phyloP scores from a whole-genome alignment of 2,797 vertebrate genomes.

The Hoplostethus atlanticus region DNA sequence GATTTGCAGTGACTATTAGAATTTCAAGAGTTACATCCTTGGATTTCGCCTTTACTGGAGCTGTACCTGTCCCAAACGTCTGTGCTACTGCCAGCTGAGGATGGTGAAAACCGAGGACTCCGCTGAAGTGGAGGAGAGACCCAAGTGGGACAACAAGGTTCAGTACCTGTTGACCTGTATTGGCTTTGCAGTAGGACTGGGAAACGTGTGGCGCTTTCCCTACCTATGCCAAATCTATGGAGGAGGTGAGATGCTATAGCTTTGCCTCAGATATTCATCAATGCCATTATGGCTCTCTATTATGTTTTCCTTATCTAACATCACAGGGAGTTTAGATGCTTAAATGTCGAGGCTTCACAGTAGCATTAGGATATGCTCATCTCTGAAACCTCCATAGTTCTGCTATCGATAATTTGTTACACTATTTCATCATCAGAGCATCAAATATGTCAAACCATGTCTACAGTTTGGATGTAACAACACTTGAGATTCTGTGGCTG shows the following conservation, averaged over 20 bases:
- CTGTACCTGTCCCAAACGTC: neutral
- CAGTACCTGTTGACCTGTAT: slow-evolving; percentile 88
- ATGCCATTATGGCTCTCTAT: neutral
- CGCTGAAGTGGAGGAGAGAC: slow-evolving; percentile 19
- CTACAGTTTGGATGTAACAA: too few relatives aligned
- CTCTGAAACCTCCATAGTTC: too few relatives aligned
- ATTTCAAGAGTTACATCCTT: neutral
- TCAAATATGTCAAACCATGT: too few relatives aligned
- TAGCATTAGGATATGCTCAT: too few relatives aligned
- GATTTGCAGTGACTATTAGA: neutral
- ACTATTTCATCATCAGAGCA: too few relatives aligned
- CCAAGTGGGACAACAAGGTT: slow-evolving; percentile 80
- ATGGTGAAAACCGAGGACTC: neutral
- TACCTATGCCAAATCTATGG: slow-evolving; percentile 89
- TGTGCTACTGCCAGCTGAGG: neutral
- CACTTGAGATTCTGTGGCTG: too few relatives aligned
- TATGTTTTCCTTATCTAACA: neutral
- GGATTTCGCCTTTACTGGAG: neutral
- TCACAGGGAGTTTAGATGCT: neutral
- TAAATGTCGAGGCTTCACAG: neutral
- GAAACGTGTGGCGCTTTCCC: slow-evolving; percentile 90
- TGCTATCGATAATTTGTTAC: too few relatives aligned
- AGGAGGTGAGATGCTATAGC: slow-evolving; percentile 80
- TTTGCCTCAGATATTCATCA: neutral
- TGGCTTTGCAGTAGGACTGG: slow-evolving; percentile 87